A percentile compares a stretch with the other conserved stretches of the same genome.
These are phyloP conservation scores for Troides helena DNA, from an alignment of 2,888 invertebrate species.

Conservation along the genomic window DNA sequence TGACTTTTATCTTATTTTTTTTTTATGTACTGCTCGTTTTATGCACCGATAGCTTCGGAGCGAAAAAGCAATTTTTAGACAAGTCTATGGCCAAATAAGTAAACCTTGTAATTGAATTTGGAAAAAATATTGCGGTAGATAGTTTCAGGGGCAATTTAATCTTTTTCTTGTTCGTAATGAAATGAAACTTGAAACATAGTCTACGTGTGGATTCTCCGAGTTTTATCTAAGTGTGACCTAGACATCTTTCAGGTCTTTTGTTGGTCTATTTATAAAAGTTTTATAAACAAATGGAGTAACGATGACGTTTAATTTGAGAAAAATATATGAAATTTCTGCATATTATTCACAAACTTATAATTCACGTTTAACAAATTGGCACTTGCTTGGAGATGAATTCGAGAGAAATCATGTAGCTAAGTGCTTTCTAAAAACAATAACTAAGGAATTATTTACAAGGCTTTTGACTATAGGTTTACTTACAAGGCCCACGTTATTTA, in stretches of 20 bases:
- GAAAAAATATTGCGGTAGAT: neutral
- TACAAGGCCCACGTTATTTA: constrained; percentile 45
- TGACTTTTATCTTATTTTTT: constrained; percentile 65
- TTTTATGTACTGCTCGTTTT: constrained; percentile 40
- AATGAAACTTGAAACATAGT: neutral
- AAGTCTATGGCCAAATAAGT: constrained; percentile 29
- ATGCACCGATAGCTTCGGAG: constrained; percentile 46
- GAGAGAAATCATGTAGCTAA: neutral
- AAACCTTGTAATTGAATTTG: constrained; percentile 26
- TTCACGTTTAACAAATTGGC: constrained; percentile 2
- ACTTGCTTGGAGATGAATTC: constrained; percentile 7
- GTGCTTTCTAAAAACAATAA: constrained; percentile 13
- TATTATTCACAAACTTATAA: constrained; percentile 21
- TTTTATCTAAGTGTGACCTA: constrained; percentile 4
- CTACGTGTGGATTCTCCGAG: constrained; percentile 28
- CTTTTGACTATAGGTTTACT: constrained; percentile 24
- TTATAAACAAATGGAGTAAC: constrained; percentile 1
- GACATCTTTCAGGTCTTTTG: constrained; percentile 13
- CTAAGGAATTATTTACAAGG: constrained; percentile 25
- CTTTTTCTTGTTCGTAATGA: neutral
- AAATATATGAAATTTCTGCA: constrained; percentile 12
- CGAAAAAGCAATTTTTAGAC: constrained; percentile 48
- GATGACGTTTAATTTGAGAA: constrained; percentile 4
- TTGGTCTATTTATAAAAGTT: constrained; percentile 6
- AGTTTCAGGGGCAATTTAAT: neutral